Base-by-base conservation (phyloP, 1,140 invertebrate genomes). In the Neotoxoptera formosana region DNA sequence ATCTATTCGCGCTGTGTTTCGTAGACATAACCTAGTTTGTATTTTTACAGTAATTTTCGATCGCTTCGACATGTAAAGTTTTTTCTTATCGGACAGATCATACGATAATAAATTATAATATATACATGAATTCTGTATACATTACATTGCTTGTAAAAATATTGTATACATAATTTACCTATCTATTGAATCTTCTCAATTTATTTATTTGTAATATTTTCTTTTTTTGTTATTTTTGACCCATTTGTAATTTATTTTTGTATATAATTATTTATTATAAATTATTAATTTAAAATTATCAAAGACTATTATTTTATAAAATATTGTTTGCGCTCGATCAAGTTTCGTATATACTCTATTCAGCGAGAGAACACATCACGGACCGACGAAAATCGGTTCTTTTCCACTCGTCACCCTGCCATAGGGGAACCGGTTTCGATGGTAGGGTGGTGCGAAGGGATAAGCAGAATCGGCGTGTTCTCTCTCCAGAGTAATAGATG, bases 191-290 rank as follows among this genome's bases (percentile, higher is more conserved):
- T 67, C 89, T 90, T 90, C 56, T 90, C 25, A 34, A 86, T 86
- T 86, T 51, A 51, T 51, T 90, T 90, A 67, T 90, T 67, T 45
- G 36, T 90, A 45, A 67, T 90, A 47, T 67, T 90, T 90, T 60
- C 51, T 90, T 48, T 60, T 90, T 30, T 60, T 90, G 53, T 90
- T 90, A 90, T 90, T 90, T 67, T 90, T 90, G 23, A 90, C 53
- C 53, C 36, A 11, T 76, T 90, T 90, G 89, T 90, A 90, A 90
- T 90, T 90, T 67, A 90, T 67, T 45, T 67, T 67, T 90, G 89
- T 90, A 90, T 1, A 90, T 90, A 90, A 90, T 45, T 90, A 90
- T 90, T 90, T 60, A 60, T 67, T 90, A 90, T 67, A 89, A 89
- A 56, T 89, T 89, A 89, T 89, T 53, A 51, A 89, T 89, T 89